Percentiles rank a stretch among this genome's conserved stretches.
Conservation (phyloP, 2,888 invertebrate species). For the Brachypalpus laphriformis region DNA sequence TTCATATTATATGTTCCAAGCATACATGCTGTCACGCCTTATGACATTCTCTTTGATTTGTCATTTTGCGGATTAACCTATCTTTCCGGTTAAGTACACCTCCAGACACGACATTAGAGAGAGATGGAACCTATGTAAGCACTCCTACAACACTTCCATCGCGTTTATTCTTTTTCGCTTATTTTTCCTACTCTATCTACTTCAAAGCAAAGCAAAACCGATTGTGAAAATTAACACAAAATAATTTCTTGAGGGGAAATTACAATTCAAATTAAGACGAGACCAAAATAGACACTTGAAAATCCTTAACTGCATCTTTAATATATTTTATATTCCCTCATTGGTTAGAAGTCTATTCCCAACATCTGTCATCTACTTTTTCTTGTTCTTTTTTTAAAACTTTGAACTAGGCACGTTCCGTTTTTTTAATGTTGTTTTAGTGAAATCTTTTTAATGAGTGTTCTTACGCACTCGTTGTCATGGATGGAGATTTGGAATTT, state of each 20-base stretch:
- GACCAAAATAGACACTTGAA: slow-evolving; percentile 35
- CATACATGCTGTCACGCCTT: not conserved
- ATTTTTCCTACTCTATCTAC: not conserved
- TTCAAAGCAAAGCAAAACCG: not conserved
- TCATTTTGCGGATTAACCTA: slow-evolving; percentile 27
- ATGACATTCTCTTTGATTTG: slow-evolving; percentile 26
- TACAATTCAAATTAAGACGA: slow-evolving; percentile 26
- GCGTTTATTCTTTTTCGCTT: not conserved
- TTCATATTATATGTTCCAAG: not conserved
- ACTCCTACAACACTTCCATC: not conserved
- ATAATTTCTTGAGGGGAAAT: slow-evolving; percentile 15
- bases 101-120: not conserved
- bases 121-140: not conserved
- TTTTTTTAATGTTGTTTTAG: slow-evolving; percentile 48
- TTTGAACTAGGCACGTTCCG: slow-evolving; percentile 50
- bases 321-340: slow-evolving; percentile 22
- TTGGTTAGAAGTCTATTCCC: slow-evolving; percentile 10
- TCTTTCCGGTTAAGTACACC: slow-evolving; percentile 27
- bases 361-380: slow-evolving; percentile 51
- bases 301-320: slow-evolving; percentile 48
- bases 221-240: slow-evolving; percentile 31
- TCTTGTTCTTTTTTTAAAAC: slow-evolving; percentile 59
- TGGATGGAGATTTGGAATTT: slow-evolving; percentile 27
- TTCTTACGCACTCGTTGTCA: slow-evolving; percentile 4
- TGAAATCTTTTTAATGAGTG: slow-evolving; percentile 28